These are phyloP conservation scores for Enteromius fasciolatus DNA, from an alignment of 2,797 vertebrate species.

Conservation along the genomic window DNA sequence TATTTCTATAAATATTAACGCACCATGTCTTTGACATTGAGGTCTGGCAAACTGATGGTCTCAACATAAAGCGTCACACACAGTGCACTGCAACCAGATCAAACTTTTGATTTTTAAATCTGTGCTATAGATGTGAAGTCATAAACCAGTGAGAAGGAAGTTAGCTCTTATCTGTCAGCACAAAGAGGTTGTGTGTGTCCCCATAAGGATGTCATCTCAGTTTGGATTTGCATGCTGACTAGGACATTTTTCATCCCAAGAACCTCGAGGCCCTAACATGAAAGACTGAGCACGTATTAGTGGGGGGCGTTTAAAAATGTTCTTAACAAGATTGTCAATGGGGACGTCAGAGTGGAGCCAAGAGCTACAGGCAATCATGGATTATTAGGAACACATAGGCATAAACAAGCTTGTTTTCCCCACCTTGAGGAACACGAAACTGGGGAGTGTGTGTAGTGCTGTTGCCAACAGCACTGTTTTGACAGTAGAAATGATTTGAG, in stretches of 20 bases:
- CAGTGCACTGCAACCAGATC: slow-evolving; percentile 16
- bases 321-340: slow-evolving; percentile 49
- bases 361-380: slow-evolving; percentile 37
- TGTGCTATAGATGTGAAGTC: slow-evolving; percentile 26
- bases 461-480: slow-evolving; percentile 1
- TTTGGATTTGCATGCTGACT: slow-evolving; percentile 33
- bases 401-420: slow-evolving; percentile 38
- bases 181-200: slow-evolving; percentile 30
- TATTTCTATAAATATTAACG: slow-evolving; percentile 16
- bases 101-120: neutral
- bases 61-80: slow-evolving; percentile 5
- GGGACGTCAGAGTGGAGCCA: slow-evolving; percentile 28
- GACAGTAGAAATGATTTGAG: slow-evolving; percentile 4
- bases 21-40: slow-evolving; percentile 31
- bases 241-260: slow-evolving; percentile 35
- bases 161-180: slow-evolving; percentile 13
- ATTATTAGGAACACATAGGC: slow-evolving; percentile 33
- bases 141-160: slow-evolving; percentile 9
- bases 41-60: slow-evolving; percentile 8
- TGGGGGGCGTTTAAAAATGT: slow-evolving; percentile 27
- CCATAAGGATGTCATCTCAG: slow-evolving; percentile 31
- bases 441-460: neutral
- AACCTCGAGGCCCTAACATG: slow-evolving; percentile 34
- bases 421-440: slow-evolving; percentile 10
- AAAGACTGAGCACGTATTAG: slow-evolving; percentile 45